Percentiles rank a stretch among this genome's conserved stretches.
Evolutionary conservation across 1,140 invertebrate species (phyloP).

Genomic region (Drosophila oshimai): DNA sequence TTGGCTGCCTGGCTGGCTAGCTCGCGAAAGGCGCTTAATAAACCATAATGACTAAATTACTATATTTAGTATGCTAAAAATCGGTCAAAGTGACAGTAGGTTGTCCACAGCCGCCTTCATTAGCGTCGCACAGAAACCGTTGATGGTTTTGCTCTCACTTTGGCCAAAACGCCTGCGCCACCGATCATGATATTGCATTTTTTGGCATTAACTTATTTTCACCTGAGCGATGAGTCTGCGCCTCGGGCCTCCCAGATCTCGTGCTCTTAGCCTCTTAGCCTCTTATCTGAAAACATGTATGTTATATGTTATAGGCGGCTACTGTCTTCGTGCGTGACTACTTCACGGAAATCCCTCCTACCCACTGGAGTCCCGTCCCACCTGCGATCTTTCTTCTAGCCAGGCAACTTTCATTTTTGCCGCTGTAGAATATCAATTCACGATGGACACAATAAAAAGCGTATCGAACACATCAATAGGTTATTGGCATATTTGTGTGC

Average conservation of each 20-base stretch:
- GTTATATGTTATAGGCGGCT: slow-evolving; percentile 31
- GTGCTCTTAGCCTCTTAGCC: slow-evolving; percentile 1
- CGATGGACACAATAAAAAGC: slow-evolving; percentile 65
- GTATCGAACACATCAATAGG: slow-evolving; percentile 69
- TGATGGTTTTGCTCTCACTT: slow-evolving; percentile 53
- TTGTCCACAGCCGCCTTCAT: slow-evolving; percentile 64
- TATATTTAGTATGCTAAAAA: slow-evolving; percentile 79
- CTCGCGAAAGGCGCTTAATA: slow-evolving; percentile 69
- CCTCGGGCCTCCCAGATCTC: background rate
- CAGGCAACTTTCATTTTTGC: slow-evolving; percentile 73
- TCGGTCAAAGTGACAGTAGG: slow-evolving; percentile 79
- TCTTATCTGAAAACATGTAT: slow-evolving; percentile 16
- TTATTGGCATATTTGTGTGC: slow-evolving; percentile 57
- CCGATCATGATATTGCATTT: slow-evolving; percentile 69
- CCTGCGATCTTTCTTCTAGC: background rate
- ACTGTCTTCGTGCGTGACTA: slow-evolving; percentile 40
- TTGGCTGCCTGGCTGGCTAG: no score
- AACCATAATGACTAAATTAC: slow-evolving; percentile 76
- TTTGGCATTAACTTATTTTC: slow-evolving; percentile 75
- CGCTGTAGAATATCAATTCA: slow-evolving; percentile 63
- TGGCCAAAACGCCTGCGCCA: slow-evolving; percentile 37
- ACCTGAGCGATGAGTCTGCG: slow-evolving; percentile 36
- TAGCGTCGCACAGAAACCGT: slow-evolving; percentile 30
- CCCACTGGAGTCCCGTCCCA: background rate
- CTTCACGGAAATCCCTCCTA: slow-evolving; percentile 29